Evolutionary conservation across 2,113 vertebrate genomes (phyloP).

Genomic region (Archocentrus centrarchus): DNA sequence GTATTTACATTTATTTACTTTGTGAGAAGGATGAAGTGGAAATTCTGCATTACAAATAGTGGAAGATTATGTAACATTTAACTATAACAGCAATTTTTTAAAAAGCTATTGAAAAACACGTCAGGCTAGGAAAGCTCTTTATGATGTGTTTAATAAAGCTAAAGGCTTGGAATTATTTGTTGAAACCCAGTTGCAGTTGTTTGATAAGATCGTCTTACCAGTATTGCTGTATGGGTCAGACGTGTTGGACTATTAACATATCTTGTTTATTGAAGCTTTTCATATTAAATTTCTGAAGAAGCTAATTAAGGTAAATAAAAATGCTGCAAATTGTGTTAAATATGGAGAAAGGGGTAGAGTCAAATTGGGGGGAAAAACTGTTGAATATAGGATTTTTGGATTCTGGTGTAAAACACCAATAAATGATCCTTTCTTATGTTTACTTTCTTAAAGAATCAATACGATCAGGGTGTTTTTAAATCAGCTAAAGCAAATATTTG

Average conservation of each 20-base stretch:
- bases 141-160: not conserved
- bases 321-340: not conserved
- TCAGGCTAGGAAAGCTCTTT: not conserved
- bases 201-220: not conserved
- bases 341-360: not conserved
- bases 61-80: not conserved
- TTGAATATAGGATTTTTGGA: not conserved
- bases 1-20: not conserved
- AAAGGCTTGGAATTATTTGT: not conserved
- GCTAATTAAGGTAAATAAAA: not conserved
- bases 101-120: rapidly evolving
- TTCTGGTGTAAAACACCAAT: not conserved
- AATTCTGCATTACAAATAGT: not conserved
- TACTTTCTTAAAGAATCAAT: not conserved
- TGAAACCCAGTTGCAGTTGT: not conserved
- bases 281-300: not conserved
- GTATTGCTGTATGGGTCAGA: not conserved
- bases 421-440: not conserved
- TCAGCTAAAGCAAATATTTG: not conserved
- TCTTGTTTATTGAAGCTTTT: not conserved
- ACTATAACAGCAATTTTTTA: not conserved
- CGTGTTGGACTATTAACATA: not conserved
- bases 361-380: too few relatives aligned
- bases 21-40: not conserved
- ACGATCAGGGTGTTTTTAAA: not conserved